These are phyloP conservation scores for Mayetiola destructor DNA, from an alignment of 2,888 invertebrate genomes.

Conservation along the genomic window DNA sequence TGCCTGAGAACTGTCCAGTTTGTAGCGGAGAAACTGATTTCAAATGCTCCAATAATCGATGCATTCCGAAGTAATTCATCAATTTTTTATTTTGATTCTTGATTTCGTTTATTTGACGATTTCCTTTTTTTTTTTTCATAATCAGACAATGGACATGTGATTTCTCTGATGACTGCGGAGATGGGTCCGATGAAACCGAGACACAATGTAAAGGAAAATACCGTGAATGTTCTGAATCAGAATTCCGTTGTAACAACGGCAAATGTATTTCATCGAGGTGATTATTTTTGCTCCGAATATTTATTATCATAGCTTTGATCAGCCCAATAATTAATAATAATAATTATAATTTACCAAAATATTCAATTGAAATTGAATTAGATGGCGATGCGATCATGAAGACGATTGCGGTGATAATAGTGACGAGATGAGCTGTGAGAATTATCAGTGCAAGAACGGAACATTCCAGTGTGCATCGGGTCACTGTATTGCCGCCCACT, in stretches of 20 bases:
- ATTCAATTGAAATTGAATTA: no score
- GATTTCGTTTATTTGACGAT: background rate
- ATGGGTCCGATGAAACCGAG: constrained; percentile 79
- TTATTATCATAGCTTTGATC: no score
- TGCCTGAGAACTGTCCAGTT: constrained; percentile 75
- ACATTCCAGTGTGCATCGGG: constrained; percentile 87
- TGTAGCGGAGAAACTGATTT: constrained; percentile 84
- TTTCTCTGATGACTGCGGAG: constrained; percentile 89
- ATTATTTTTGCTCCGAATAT: no score
- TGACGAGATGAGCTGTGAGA: constrained; percentile 72
- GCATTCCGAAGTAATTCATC: constrained; percentile 54
- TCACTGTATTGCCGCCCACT: constrained; percentile 80
- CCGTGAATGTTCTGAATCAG: constrained; percentile 84
- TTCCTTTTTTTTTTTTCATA: constrained; percentile 17
- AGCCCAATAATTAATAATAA: no score
- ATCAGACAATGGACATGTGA: constrained; percentile 79
- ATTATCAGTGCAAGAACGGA: constrained; percentile 73
- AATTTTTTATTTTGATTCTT: constrained; percentile 22
- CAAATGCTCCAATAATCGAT: constrained; percentile 79
- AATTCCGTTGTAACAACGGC: constrained; percentile 74
- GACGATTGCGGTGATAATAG: constrained; percentile 93
- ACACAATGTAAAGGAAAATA: constrained; percentile 67
- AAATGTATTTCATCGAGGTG: constrained; percentile 71
- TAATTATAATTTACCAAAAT: no score
- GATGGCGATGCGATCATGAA: constrained; percentile 92